Base-by-base conservation (phyloP, 2,888 invertebrate genomes). In the Campopleginae sp. region DNA sequence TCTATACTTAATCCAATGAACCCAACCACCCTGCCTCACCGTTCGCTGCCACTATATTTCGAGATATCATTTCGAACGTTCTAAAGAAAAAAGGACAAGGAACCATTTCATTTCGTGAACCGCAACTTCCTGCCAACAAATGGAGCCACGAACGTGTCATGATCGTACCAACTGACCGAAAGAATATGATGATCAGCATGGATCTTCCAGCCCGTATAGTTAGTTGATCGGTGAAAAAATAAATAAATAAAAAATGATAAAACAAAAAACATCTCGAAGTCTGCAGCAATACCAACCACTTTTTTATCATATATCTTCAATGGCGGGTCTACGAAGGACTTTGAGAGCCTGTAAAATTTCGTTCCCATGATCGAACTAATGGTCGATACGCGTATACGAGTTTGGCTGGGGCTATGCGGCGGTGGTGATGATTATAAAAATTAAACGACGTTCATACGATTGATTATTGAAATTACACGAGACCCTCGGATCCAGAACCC, bases 381-480 rank as follows among this genome's bases (percentile, higher is more conserved):
- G 54, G 58, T 23, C 54, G 23, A 68, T 31, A 76, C 23, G 51
- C 51, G 27, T 51, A 51, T 51, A 51, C 66, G 77, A 70, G 27
- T 54, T 66, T 66, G 63, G 48, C 61, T 38, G 77, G 85, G 89
- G 89, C 88, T 88, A 88, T 58, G 81, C 86, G 89, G 89, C 89
- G 88, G 88, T 86, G 86, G 80, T 80, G 88, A 89, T 93, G 91
- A 92, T 93, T 93, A 92, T 92, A 92, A 92, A 93, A 93, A 93
- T 93, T 93, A 93, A 93, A 93, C 93, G 93, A 93, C 92, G 93
- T 92, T 93, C 93, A 93, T 93, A 88, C 93, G 93, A 93, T 93
- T 93, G 93, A 93, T 93, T 92, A 93, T 93, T 91, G 91, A 93
- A 93, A 93, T 93, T 93, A 93, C 90, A 91, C 89, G 58, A 71